phyloP scores from a whole-genome alignment of 2,797 vertebrate species.

The Sebastes wilsoni region DNA sequence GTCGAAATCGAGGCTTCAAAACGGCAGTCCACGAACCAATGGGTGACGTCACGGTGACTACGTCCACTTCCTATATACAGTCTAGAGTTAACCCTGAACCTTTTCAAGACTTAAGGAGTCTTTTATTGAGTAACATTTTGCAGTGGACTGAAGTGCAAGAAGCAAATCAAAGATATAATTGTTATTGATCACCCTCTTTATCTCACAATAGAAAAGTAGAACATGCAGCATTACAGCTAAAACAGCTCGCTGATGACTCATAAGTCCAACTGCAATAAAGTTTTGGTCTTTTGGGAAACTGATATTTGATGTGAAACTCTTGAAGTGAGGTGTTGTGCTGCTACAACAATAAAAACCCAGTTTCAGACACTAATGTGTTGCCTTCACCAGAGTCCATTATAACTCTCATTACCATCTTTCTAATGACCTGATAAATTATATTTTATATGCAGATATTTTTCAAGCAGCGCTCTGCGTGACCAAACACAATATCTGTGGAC shows the following conservation, averaged over 20 bases:
- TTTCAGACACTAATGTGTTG: conserved; percentile 13
- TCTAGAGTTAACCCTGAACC: neutral
- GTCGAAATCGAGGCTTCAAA: rapidly evolving
- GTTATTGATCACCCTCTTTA: neutral
- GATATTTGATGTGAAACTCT: neutral
- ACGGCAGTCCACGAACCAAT: too few relatives aligned
- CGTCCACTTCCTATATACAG: too few relatives aligned
- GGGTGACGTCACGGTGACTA: too few relatives aligned
- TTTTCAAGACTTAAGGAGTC: neutral
- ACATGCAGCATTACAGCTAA: neutral
- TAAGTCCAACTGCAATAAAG: neutral
- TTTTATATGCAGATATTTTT: conserved; percentile 19
- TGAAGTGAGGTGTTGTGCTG: neutral
- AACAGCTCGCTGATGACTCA: neutral
- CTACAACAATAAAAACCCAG: neutral
- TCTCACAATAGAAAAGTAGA: neutral
- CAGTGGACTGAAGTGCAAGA: neutral
- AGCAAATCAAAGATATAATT: neutral
- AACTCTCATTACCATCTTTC: conserved; percentile 22
- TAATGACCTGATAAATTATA: conserved; percentile 32
- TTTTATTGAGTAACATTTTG: too few relatives aligned
- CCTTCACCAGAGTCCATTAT: conserved; percentile 19
- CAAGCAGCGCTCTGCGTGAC: conserved; percentile 14
- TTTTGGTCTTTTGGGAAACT: neutral
- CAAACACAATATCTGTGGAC: conserved; percentile 3